Percentiles rank a stretch among this genome's conserved stretches.
These are phyloP conservation scores for Pangasianodon hypophthalmus DNA, from an alignment of 2,113 vertebrate species.

Conservation along the genomic window DNA sequence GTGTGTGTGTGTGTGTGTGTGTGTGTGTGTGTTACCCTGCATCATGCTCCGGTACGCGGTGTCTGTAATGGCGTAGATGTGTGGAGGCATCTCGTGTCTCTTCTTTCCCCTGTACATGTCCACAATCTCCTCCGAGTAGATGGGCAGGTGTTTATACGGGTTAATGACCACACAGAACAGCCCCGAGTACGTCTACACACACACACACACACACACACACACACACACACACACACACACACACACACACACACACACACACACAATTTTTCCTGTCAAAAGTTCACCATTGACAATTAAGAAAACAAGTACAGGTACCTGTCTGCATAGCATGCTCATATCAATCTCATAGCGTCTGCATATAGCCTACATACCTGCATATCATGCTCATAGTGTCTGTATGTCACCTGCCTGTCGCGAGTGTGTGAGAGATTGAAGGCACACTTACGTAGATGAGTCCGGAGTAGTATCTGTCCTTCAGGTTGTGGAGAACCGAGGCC, in stretches of 20 bases:
- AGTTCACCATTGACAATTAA: neutral
- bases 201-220: neutral
- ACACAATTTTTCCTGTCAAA: neutral
- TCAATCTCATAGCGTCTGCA: too few species aligned
- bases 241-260: neutral
- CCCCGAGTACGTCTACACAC: slow-evolving; percentile 84
- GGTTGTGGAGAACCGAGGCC: slow-evolving; percentile 80
- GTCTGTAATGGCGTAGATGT: slow-evolving; percentile 90
- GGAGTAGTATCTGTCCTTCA: slow-evolving; percentile 80
- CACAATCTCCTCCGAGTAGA: slow-evolving; percentile 87
- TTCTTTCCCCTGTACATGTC: slow-evolving; percentile 93
- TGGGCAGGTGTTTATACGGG: slow-evolving; percentile 87
- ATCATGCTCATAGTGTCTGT: too few species aligned
- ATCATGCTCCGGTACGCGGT: slow-evolving; percentile 90
- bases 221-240: neutral
- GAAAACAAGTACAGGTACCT: neutral
- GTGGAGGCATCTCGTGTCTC: slow-evolving; percentile 88
- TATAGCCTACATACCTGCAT: too few species aligned
- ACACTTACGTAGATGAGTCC: slow-evolving; percentile 79
- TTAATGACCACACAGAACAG: slow-evolving; percentile 93
- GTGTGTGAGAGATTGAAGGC: too few species aligned
- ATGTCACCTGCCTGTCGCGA: too few species aligned
- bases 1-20: neutral
- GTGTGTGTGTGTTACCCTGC: slow-evolving; percentile 73
- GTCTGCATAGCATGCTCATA: too few species aligned